Conservation (phyloP, 2,888 invertebrate species). For the Acrobasis suavella region DNA sequence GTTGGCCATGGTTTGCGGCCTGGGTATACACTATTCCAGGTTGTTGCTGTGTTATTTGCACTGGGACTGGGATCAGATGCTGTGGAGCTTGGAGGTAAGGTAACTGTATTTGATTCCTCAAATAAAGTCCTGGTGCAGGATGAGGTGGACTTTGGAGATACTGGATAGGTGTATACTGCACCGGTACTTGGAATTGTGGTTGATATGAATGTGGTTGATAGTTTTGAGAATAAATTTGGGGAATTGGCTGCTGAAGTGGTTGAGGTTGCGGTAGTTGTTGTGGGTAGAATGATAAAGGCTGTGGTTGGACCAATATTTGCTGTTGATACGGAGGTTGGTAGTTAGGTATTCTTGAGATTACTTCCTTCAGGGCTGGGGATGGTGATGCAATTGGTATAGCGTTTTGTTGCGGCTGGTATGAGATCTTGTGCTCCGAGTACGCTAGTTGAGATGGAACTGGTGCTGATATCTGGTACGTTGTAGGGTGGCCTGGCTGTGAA, state of each 20-base stretch:
- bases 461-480: conserved; percentile 62
- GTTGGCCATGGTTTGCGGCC: conserved; percentile 20
- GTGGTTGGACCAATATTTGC: conserved; percentile 36
- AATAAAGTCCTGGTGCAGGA: conserved; percentile 23
- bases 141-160: conserved; percentile 28
- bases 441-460: conserved; percentile 64
- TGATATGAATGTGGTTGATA: conserved; percentile 15
- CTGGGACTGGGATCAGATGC: conserved; percentile 24
- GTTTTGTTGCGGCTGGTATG: conserved; percentile 42
- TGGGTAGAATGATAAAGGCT: conserved; percentile 28
- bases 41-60: conserved; percentile 22
- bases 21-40: conserved; percentile 32
- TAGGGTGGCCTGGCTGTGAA: conserved; percentile 56
- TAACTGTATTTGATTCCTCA: conserved; percentile 21
- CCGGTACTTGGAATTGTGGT: conserved; percentile 24
- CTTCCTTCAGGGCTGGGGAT: conserved; percentile 33
- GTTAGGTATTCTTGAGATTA: conserved; percentile 30
- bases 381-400: conserved; percentile 39
- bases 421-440: conserved; percentile 58
- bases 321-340: conserved; percentile 35
- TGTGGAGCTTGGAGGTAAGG: conserved; percentile 27
- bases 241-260: conserved; percentile 1
- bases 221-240: conserved; percentile 5
- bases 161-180: conserved; percentile 25
- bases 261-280: conserved; percentile 26